A percentile compares a stretch with the other conserved stretches of the same genome.
phyloP scores from a whole-genome alignment of 2,113 vertebrate species.

The Rhizomys pruinosus region DNA sequence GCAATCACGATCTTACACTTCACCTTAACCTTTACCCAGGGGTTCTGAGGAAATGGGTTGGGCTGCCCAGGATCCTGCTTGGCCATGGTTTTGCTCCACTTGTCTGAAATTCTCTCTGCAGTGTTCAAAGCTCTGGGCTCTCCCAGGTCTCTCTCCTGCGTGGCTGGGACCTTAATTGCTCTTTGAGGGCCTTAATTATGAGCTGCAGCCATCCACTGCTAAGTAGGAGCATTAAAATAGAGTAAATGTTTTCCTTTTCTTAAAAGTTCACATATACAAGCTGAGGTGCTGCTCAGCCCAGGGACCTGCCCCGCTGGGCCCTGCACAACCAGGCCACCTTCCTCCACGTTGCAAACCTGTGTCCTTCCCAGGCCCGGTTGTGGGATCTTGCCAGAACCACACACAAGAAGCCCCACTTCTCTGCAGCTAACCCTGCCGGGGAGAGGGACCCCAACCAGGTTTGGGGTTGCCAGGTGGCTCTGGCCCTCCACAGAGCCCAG shows the following conservation, averaged over 20 bases:
- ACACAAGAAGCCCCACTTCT: background rate
- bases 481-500: background rate
- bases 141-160: background rate
- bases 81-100: background rate
- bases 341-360: background rate
- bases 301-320: background rate
- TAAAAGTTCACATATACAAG: constrained; percentile 62
- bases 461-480: too few relatives aligned
- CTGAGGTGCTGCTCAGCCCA: background rate
- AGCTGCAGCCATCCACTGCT: background rate
- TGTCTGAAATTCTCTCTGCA: too few relatives aligned
- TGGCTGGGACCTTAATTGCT: constrained; percentile 40
- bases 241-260: constrained; percentile 63
- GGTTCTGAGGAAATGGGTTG: background rate
- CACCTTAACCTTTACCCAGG: background rate
- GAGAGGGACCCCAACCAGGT: background rate
- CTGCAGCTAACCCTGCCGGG: background rate
- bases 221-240: constrained; percentile 54
- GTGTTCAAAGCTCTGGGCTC: background rate
- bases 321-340: background rate
- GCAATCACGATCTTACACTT: too few relatives aligned
- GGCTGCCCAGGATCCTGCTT: background rate
- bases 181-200: constrained; percentile 54
- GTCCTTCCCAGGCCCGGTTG: background rate
- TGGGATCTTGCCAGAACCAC: too few relatives aligned